These are phyloP conservation scores for Paracyprichromis sp. DNA, from an alignment of 2,113 vertebrate genomes.

Conservation along the genomic window DNA sequence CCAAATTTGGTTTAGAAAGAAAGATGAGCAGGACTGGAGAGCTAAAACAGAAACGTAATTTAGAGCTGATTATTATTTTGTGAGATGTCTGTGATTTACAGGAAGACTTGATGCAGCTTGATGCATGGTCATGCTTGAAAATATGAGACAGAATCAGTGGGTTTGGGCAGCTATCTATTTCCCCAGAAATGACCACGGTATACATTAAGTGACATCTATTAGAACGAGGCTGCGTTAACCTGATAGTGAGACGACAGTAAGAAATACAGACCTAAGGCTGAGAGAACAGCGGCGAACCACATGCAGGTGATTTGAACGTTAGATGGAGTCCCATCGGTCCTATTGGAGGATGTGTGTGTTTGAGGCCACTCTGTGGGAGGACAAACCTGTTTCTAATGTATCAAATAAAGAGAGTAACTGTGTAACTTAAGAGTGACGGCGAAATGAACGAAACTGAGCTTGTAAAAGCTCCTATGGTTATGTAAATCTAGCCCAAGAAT, in stretches of 20 bases:
- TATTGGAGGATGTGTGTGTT: background rate
- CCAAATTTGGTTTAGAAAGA: background rate
- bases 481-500: slow-evolving; percentile 62
- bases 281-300: background rate
- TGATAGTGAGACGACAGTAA: slow-evolving; percentile 47
- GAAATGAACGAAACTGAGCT: slow-evolving; percentile 61
- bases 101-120: background rate
- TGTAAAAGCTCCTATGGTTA: slow-evolving; percentile 60
- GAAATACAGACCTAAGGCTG: slow-evolving; percentile 29
- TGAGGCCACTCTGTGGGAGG: slow-evolving; percentile 12
- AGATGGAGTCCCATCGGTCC: slow-evolving; percentile 19
- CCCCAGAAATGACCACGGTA: slow-evolving; percentile 60
- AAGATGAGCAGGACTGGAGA: background rate
- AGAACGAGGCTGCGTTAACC: slow-evolving; percentile 43
- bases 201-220: slow-evolving; percentile 67
- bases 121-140: background rate
- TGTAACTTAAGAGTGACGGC: slow-evolving; percentile 67
- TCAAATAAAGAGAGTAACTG: slow-evolving; percentile 28
- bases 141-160: slow-evolving; percentile 30
- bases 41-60: background rate
- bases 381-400: slow-evolving; percentile 51
- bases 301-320: slow-evolving; percentile 41
- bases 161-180: slow-evolving; percentile 35
- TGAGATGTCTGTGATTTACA: background rate
- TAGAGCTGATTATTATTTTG: background rate